A percentile compares a stretch with the other conserved stretches of the same genome.
Evolutionary conservation across 2,113 vertebrate genomes (phyloP).

Genomic region (Esox niger): DNA sequence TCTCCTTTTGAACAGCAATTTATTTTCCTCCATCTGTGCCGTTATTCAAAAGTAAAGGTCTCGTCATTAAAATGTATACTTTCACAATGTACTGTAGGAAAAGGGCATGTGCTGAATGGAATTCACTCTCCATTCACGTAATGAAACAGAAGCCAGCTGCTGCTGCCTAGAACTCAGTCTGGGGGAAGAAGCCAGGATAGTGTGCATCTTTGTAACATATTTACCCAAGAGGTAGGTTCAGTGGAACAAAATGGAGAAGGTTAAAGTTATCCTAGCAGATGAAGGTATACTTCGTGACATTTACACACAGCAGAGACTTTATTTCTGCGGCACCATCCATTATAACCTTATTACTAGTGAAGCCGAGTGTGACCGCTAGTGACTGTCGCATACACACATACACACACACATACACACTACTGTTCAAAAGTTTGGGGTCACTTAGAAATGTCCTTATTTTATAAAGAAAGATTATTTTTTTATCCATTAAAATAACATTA

Average conservation of each 20-base stretch:
- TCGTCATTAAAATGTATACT: constrained; percentile 98
- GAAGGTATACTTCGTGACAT: constrained; percentile 61
- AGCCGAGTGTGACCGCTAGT: too few relatives aligned
- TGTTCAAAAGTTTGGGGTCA: too few relatives aligned
- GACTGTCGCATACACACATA: too few relatives aligned
- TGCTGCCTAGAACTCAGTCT: neutral
- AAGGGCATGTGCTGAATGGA: constrained; percentile 54
- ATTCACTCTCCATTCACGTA: constrained; percentile 69
- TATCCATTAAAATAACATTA: too few relatives aligned
- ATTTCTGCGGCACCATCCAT: constrained; percentile 38
- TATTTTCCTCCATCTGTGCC: constrained; percentile 61
- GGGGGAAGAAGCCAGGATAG: constrained; percentile 3
- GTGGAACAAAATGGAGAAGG: constrained; percentile 74
- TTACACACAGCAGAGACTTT: constrained; percentile 64
- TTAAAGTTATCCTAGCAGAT: constrained; percentile 68
- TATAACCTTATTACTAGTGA: constrained; percentile 48
- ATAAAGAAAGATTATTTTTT: too few relatives aligned
- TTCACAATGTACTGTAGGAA: constrained; percentile 73
- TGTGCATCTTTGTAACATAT: constrained; percentile 63
- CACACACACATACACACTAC: too few relatives aligned
- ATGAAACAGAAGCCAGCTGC: constrained; percentile 45
- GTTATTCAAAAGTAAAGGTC: constrained; percentile 83
- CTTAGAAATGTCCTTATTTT: too few relatives aligned
- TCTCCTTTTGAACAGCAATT: constrained; percentile 93
- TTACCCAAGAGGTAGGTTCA: constrained; percentile 66